Evolutionary conservation across 2,797 vertebrate species (phyloP).

Genomic region (Urocyon cinereoargenteus): DNA sequence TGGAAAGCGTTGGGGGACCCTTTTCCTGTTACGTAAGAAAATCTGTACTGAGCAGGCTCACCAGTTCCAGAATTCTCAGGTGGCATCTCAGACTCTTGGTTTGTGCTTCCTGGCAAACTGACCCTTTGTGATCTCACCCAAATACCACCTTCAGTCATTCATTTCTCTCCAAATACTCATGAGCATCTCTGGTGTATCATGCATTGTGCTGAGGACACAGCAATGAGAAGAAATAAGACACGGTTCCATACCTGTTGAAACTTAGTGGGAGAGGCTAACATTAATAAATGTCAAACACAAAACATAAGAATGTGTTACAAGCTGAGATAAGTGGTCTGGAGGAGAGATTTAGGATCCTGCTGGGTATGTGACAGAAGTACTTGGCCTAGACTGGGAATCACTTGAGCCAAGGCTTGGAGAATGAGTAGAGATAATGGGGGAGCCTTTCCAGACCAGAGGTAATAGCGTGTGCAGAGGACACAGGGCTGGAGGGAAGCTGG

Average conservation of each 20-base stretch:
- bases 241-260: background rate
- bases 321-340: background rate
- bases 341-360: background rate
- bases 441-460: background rate
- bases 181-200: background rate
- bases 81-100: background rate
- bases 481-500: background rate
- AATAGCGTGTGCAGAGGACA: background rate
- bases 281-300: conserved; percentile 21
- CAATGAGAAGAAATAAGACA: background rate
- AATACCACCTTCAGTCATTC: background rate
- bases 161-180: background rate
- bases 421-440: background rate
- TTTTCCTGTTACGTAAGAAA: background rate
- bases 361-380: background rate
- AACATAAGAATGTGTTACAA: background rate
- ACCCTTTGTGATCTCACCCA: background rate
- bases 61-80: background rate
- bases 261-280: background rate
- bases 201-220: background rate
- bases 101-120: background rate
- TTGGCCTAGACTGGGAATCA: background rate
- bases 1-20: background rate
- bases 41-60: background rate
- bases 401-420: background rate